A percentile compares a stretch with the other conserved stretches of the same genome.
phyloP scores from a whole-genome alignment of 1,140 invertebrate species.

The Belonocnema kinseyi region DNA sequence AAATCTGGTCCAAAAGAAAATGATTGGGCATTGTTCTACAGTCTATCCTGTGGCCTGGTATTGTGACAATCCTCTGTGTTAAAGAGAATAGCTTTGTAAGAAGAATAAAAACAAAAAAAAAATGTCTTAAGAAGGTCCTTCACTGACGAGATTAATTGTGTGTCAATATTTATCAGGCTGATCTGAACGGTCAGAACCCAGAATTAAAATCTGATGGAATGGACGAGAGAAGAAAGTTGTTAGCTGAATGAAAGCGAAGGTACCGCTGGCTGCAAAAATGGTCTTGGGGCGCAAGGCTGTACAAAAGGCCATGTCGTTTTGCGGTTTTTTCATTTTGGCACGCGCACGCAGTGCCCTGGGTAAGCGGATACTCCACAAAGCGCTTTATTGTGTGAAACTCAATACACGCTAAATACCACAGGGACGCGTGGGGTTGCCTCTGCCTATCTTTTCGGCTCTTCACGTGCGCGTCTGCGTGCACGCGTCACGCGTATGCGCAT shows the following conservation, averaged over 20 bases:
- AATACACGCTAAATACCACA: constrained; percentile 68
- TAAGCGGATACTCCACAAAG: constrained; percentile 74
- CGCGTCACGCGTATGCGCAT: constrained; percentile 29
- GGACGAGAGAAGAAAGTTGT: constrained; percentile 2
- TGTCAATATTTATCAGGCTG: no score
- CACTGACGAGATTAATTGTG: no score
- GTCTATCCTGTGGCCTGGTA: no score
- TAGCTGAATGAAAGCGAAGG: constrained; percentile 41
- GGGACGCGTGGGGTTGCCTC: constrained; percentile 37
- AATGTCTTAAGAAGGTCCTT: no score
- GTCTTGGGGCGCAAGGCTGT: constrained; percentile 38
- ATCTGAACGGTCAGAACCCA: no score
- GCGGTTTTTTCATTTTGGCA: constrained; percentile 75
- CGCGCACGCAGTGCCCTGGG: constrained; percentile 65
- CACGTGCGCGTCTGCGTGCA: not conserved
- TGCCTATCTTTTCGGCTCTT: constrained; percentile 19
- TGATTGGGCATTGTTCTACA: not conserved
- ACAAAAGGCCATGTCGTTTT: constrained; percentile 64
- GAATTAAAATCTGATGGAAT: not conserved
- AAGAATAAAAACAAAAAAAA: no score
- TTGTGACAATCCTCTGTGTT: no score
- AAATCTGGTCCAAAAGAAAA: not conserved
- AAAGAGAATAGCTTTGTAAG: no score
- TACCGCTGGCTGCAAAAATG: constrained; percentile 29
- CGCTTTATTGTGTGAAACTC: constrained; percentile 73